Evolutionary conservation across 2,888 invertebrate genomes (phyloP).

Genomic region (Nysson spinosus): DNA sequence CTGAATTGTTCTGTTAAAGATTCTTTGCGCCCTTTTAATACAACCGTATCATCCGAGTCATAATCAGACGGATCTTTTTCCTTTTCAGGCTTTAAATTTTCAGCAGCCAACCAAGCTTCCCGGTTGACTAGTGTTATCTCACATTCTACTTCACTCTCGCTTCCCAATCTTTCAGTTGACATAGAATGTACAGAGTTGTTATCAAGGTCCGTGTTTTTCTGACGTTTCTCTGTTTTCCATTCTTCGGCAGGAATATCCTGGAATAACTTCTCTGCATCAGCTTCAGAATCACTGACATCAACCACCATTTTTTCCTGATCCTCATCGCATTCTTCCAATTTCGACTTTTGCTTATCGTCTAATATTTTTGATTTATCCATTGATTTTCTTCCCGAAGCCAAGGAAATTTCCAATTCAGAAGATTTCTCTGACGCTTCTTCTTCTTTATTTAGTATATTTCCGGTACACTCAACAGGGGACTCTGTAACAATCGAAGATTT

Average conservation of each 20-base stretch:
- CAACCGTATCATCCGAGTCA: slow-evolving; percentile 61
- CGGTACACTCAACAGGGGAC: background rate
- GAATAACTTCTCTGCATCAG: slow-evolving; percentile 51
- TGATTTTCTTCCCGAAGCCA: background rate
- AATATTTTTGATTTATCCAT: background rate
- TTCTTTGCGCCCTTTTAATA: slow-evolving; percentile 32
- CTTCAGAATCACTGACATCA: slow-evolving; percentile 45
- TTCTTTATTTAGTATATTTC: slow-evolving; percentile 8
- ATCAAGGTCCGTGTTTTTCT: slow-evolving; percentile 19
- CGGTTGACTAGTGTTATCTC: slow-evolving; percentile 53
- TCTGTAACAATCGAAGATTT: slow-evolving; percentile 27
- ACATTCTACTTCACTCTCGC: slow-evolving; percentile 53
- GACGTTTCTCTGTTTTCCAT: too few relatives aligned
- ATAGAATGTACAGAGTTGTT: slow-evolving; percentile 31
- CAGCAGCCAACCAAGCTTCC: slow-evolving; percentile 34
- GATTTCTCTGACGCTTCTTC: slow-evolving; percentile 10
- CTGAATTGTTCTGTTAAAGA: background rate
- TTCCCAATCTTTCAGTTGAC: slow-evolving; percentile 33
- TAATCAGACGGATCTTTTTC: slow-evolving; percentile 38
- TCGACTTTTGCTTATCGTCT: background rate
- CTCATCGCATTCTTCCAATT: background rate
- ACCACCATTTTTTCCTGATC: slow-evolving; percentile 15
- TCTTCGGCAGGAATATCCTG: slow-evolving; percentile 65
- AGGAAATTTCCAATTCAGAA: background rate
- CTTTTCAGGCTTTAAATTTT: slow-evolving; percentile 24